phyloP scores from a whole-genome alignment of 1,140 invertebrate species.

The Chrysomallon squamiferum region DNA sequence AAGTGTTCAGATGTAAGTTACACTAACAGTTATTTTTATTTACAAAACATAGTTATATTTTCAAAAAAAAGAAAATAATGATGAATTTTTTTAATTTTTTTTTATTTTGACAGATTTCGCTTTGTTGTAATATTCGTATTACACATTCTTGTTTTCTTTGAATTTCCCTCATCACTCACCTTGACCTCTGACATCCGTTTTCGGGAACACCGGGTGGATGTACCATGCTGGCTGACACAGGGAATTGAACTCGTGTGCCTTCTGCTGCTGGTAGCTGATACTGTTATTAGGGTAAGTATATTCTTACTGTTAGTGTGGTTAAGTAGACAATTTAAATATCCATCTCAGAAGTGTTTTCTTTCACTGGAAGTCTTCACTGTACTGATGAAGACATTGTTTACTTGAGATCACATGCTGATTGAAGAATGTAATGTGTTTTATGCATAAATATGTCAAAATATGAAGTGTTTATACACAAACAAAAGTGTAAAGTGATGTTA shows the following conservation, averaged over 20 bases:
- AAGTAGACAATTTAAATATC: too few species aligned
- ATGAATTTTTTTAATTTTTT: not conserved
- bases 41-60: too few species aligned
- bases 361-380: too few species aligned
- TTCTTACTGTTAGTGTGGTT: too few species aligned
- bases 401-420: too few species aligned
- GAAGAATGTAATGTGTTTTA: too few species aligned
- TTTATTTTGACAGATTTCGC: constrained; percentile 33
- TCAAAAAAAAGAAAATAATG: not conserved
- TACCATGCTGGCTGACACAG: constrained; percentile 55
- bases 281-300: constrained; percentile 46
- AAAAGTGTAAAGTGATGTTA: too few species aligned
- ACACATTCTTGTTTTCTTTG: constrained; percentile 57
- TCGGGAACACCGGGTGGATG: constrained; percentile 22
- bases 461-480: too few species aligned
- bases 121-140: constrained; percentile 46
- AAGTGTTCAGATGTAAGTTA: constrained; percentile 43
- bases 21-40: not conserved
- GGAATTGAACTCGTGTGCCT: constrained; percentile 54
- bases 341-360: too few species aligned
- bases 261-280: constrained; percentile 47
- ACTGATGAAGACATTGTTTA: too few species aligned
- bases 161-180: constrained; percentile 58
- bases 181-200: constrained; percentile 52
- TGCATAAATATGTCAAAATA: too few species aligned